Base-by-base conservation (phyloP, 2,888 invertebrate species). In the Auanema freiburgensis region DNA sequence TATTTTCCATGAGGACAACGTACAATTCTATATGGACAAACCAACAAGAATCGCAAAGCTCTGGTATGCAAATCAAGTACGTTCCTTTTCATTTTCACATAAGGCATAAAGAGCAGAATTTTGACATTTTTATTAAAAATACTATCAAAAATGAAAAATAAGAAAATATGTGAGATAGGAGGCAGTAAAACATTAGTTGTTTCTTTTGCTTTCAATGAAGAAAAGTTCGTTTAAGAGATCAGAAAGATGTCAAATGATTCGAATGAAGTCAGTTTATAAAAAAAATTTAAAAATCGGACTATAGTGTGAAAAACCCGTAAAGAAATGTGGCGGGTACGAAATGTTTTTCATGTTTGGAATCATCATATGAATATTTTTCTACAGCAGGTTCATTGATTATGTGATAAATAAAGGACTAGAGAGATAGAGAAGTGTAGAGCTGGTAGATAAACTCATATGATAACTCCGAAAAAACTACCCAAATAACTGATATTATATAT, bases 21-120 rank as follows among this genome's bases (percentile, higher is more conserved):
- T 57, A 14, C 57, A 57, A 57, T 49, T 57, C 49, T 57, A 49
- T 23, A 10, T 57, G 24, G 57, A 46, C 1, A 23, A 24, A 6
- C 18, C 57, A 4, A 46, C 57, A 11, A 18, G 16, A n/a, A 40
- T 57, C 23, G 44, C 14, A 2, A 25, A 16, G 16, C 46, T 57
- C n/a, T 44, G 24, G 21, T 57, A 14, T 49, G 16, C 24, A 4
- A 50, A 41, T 23, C 16, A 46, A 12, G 57, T 57, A 49, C 21
- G 56, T 55, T 23, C 33, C 33, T 33, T 33, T 33, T 33, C 33
- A 5, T 8, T 5, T 33, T 33, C 8, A 33, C 33, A 33, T 5
- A 33, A 33, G 3, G 33, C 3, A 33, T 8, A 33, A 33, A 33
- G 8, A 33, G 8, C 33, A 33, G 8, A 33, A 33, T 33, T 33